Evolutionary conservation across 2,888 invertebrate genomes (phyloP).

Genomic region (Cancer borealis): DNA sequence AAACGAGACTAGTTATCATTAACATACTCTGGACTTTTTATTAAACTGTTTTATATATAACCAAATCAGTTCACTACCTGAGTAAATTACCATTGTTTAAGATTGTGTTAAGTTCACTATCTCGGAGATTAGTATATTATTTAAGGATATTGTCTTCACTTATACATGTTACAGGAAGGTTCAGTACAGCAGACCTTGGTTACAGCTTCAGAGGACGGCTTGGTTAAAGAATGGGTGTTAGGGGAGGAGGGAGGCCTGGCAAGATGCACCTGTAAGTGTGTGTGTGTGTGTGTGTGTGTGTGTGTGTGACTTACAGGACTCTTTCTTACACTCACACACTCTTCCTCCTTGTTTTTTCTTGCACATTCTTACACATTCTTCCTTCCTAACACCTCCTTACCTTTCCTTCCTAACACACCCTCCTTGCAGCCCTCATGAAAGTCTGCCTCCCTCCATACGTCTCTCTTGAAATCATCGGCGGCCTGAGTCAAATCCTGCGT

Average conservation of each 20-base stretch:
- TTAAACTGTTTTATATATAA: too few species aligned
- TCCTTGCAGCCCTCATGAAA: constrained; percentile 59
- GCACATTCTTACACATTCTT: neutral
- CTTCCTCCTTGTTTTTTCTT: too few species aligned
- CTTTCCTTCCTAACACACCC: neutral
- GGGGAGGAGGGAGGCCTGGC: constrained; percentile 38
- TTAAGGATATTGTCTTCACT: neutral
- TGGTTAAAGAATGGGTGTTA: constrained; percentile 75
- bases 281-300: too few species aligned
- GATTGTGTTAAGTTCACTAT: neutral
- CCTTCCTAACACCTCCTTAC: neutral
- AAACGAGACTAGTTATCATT: too few species aligned
- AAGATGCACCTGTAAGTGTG: constrained; percentile 66
- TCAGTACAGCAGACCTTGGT: constrained; percentile 56
- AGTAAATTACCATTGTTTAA: too few species aligned
- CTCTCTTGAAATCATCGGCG: constrained; percentile 61
- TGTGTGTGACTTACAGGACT: neutral
- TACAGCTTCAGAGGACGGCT: constrained; percentile 74
- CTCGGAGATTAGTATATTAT: neutral
- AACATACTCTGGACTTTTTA: too few species aligned
- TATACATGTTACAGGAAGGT: neutral
- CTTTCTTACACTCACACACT: too few species aligned
- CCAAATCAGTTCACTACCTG: too few species aligned
- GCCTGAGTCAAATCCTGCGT: constrained; percentile 50
- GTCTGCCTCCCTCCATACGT: constrained; percentile 65